Evolutionary conservation across 1,140 invertebrate genomes (phyloP).

Genomic region (Papilio polyxenes): DNA sequence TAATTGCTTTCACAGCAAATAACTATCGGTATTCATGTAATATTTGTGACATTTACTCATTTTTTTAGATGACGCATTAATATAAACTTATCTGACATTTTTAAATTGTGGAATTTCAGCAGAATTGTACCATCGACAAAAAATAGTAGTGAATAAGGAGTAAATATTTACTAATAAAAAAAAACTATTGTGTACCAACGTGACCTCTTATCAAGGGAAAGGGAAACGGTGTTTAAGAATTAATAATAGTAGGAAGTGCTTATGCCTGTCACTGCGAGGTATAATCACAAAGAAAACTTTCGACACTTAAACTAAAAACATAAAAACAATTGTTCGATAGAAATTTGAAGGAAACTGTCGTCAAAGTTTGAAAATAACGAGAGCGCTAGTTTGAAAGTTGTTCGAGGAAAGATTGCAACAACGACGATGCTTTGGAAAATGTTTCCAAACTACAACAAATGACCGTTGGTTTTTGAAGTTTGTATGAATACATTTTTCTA

Average conservation of each 20-base stretch:
- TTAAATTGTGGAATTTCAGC: background rate
- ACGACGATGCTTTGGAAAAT: background rate
- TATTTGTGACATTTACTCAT: background rate
- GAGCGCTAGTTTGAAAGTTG: conserved; percentile 9
- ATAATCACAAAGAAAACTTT: background rate
- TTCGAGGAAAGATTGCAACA: background rate
- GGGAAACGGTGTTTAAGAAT: background rate
- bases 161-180: background rate
- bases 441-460: conserved; percentile 2
- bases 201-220: background rate
- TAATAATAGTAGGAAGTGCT: no score
- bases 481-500: background rate
- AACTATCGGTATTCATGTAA: background rate
- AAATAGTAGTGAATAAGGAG: background rate
- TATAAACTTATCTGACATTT: background rate
- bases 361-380: conserved; percentile 20
- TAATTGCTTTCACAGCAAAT: conserved; percentile 2
- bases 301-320: background rate
- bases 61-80: background rate
- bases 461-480: background rate
- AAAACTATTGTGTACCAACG: background rate
- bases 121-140: background rate
- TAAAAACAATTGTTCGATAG: conserved; percentile 3
- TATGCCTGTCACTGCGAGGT: background rate
- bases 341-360: conserved; percentile 12